Evolutionary conservation across 2,888 invertebrate genomes (phyloP).

Genomic region (Ochropacha duplaris): DNA sequence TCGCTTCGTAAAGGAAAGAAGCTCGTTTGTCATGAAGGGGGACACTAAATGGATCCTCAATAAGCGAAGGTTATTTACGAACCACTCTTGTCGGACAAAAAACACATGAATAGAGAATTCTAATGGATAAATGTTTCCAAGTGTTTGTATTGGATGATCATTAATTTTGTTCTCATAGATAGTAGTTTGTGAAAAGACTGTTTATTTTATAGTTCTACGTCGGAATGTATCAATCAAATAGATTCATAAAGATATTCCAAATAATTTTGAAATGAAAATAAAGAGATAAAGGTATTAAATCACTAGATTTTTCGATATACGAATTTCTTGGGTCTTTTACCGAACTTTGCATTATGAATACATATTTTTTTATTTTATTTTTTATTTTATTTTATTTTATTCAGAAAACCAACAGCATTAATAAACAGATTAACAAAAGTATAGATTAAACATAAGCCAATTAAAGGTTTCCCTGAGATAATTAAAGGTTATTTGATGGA

Average conservation of each 20-base stretch:
- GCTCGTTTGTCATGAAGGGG: conserved; percentile 70
- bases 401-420: too few species aligned
- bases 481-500: too few species aligned
- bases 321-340: too few species aligned
- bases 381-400: too few species aligned
- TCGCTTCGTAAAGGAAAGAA: conserved; percentile 54
- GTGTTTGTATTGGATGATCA: conserved; percentile 64
- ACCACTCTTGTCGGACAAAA: conserved; percentile 54
- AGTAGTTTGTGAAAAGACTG: conserved; percentile 26
- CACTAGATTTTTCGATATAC: too few species aligned
- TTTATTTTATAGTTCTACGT: conserved; percentile 17
- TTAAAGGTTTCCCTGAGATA: too few species aligned
- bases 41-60: conserved; percentile 70
- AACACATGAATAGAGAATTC: conserved; percentile 65
- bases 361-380: too few species aligned
- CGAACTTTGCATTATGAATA: too few species aligned
- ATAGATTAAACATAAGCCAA: too few species aligned
- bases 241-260: background rate
- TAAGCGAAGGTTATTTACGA: conserved; percentile 68
- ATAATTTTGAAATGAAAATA: background rate
- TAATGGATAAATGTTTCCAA: conserved; percentile 59
- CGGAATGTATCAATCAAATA: background rate
- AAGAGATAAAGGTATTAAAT: background rate
- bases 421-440: too few species aligned
- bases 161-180: conserved; percentile 57